phyloP scores from a whole-genome alignment of 2,888 invertebrate genomes.

The Tromatobia lineatoria region DNA sequence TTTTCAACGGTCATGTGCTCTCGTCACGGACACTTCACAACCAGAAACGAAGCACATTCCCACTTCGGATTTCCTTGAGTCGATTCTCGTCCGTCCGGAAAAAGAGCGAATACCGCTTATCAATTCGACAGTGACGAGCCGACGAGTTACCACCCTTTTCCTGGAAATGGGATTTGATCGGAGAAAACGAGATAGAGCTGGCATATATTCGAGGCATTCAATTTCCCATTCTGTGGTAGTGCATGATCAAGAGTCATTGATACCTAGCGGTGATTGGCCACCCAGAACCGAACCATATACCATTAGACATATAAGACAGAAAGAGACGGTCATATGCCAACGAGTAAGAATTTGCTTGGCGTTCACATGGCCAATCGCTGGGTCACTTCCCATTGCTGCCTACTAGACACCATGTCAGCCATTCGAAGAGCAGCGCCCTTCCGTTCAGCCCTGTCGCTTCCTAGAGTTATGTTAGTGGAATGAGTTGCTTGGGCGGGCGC shows the following conservation, averaged over 20 bases:
- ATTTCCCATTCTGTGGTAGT: slow-evolving; percentile 78
- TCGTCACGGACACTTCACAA: slow-evolving; percentile 24
- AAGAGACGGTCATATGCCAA: slow-evolving; percentile 15
- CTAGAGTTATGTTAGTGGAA: slow-evolving; percentile 84
- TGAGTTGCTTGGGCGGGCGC: slow-evolving; percentile 85
- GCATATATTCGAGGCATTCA: slow-evolving; percentile 76
- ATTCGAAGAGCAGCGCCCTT: slow-evolving; percentile 77
- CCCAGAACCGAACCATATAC: not conserved
- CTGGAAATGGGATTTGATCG: not conserved
- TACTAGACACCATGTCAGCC: slow-evolving; percentile 46
- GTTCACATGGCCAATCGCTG: slow-evolving; percentile 24
- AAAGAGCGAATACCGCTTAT: slow-evolving; percentile 23
- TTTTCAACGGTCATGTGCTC: not conserved
- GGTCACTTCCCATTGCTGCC: slow-evolving; percentile 20
- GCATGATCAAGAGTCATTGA: slow-evolving; percentile 70
- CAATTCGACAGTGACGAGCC: slow-evolving; percentile 30
- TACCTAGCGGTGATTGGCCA: slow-evolving; percentile 53
- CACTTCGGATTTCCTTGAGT: slow-evolving; percentile 2
- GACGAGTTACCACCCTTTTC: not conserved
- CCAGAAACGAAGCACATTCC: not conserved
- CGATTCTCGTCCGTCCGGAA: slow-evolving; percentile 24
- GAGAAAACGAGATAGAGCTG: slow-evolving; percentile 42
- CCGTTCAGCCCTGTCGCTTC: slow-evolving; percentile 84
- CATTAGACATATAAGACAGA: not conserved
- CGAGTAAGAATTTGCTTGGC: slow-evolving; percentile 24